Base-by-base conservation (phyloP, 2,888 invertebrate species). In the Epistrophe eligans region DNA sequence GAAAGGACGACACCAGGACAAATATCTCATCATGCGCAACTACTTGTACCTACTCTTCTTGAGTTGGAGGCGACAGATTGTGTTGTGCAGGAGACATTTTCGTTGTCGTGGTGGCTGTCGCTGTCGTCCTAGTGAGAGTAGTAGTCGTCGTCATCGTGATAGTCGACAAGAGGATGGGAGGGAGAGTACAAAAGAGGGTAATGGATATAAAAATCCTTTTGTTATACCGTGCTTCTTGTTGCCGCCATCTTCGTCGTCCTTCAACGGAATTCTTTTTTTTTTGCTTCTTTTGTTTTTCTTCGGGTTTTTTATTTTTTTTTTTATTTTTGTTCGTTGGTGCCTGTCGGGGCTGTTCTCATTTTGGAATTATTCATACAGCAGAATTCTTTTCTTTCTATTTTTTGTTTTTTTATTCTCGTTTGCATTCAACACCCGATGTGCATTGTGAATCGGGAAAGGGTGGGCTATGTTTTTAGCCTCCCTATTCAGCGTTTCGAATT, bases 201-300 rank as follows among this genome's bases (percentile, higher is more conserved):
- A 50, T 52, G 70, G 17, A 64, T 62, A 81, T 62, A 81, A 70
- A 85, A 81, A 81, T 85, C 77, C 85, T 82, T 85, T 85, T 85
- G 85, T 85, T 71, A 64, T 81, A 55, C 72, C 74, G 52, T 62
- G 73, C 77, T 81, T 77, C 67, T 67, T 57, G 73, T 50, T 81
- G 77, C 70, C 85, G 80, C 73, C 84, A 85, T 81, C 81, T 85
- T 74, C 77, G 70, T 85, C 82, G 85, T 82, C 85, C 85, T 85
- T 85, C 85, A 81, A 74, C 77, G 81, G 32, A 52, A 40, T 58
- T n/a, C n/a, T n/a, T 15, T 35, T 71, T 62, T 62, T 62, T 58
- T 32, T 45, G 60, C 24, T 57, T 80, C 19, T 73, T 80, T 77
- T 81, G 73, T 64, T 24, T 55, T 55, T 70, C 28, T 71, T 67